phyloP scores from a whole-genome alignment of 2,113 vertebrate species.

The Thunnus thynnus region DNA sequence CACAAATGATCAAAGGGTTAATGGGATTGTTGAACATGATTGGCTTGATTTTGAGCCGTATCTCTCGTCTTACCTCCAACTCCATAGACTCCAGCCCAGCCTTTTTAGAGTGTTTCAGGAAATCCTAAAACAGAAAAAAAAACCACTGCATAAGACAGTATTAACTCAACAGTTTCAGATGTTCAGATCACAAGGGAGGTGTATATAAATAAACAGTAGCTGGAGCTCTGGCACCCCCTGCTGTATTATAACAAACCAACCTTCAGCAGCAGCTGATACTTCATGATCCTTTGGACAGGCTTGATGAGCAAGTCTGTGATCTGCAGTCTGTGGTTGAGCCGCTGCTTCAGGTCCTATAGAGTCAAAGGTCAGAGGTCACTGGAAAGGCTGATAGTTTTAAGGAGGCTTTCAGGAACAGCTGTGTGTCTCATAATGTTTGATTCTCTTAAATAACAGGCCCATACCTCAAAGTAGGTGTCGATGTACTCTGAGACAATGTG shows the following conservation, averaged over 20 bases:
- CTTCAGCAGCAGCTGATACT: conserved; percentile 98
- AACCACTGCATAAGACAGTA: no score
- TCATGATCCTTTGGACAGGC: conserved; percentile 98
- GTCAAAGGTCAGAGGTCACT: conserved; percentile 9
- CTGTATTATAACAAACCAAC: conserved; percentile 75
- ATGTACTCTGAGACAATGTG: conserved; percentile 98
- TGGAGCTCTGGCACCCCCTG: conserved; percentile 37
- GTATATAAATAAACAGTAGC: neutral
- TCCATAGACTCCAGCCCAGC: conserved; percentile 93
- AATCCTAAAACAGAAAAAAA: conserved; percentile 86
- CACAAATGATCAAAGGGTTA: neutral
- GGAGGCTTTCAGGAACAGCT: neutral
- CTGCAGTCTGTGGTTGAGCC: conserved; percentile 92
- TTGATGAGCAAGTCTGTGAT: conserved; percentile 97
- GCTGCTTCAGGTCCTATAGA: conserved; percentile 93
- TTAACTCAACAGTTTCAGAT: no score
- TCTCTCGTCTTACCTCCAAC: conserved; percentile 88
- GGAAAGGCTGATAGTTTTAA: neutral
- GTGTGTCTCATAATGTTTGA: neutral
- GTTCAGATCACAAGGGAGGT: no score
- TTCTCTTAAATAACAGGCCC: neutral
- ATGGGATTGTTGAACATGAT: neutral
- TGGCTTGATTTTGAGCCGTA: neutral
- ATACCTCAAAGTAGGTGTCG: conserved; percentile 98
- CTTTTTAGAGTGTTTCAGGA: conserved; percentile 97